A percentile compares a stretch with the other conserved stretches of the same genome.
phyloP scores from a whole-genome alignment of 2,113 vertebrate species.

The Stegostoma tigrinum region DNA sequence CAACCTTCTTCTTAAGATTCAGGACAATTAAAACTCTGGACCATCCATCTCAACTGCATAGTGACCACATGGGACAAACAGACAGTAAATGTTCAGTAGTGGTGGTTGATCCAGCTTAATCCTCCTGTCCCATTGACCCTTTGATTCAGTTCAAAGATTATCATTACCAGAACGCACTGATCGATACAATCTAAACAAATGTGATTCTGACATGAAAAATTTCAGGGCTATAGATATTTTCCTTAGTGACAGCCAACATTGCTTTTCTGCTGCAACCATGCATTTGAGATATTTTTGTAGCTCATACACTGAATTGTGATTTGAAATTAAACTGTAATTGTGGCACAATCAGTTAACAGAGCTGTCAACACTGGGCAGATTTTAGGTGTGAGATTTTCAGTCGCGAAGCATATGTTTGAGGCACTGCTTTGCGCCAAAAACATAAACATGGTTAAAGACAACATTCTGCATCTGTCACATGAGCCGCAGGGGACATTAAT shows the following conservation, averaged over 20 bases:
- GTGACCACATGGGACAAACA: not conserved
- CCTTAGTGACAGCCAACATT: not conserved
- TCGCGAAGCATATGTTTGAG: slow-evolving; percentile 30
- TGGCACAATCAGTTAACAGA: slow-evolving; percentile 34
- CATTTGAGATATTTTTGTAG: slow-evolving; percentile 24
- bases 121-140: not conserved
- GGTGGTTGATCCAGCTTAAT: not conserved
- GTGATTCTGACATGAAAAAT: not conserved
- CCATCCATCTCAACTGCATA: not conserved
- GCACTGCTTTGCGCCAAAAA: slow-evolving; percentile 23
- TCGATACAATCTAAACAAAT: not conserved
- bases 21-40: not conserved
- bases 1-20: not conserved
- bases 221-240: not conserved
- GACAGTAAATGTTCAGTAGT: not conserved
- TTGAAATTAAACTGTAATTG: slow-evolving; percentile 31
- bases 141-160: not conserved
- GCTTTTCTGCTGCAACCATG: not conserved
- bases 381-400: slow-evolving; percentile 32
- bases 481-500: slow-evolving; percentile 30
- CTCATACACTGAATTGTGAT: not conserved
- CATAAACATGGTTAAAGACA: slow-evolving; percentile 32
- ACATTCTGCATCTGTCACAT: slow-evolving; percentile 30
- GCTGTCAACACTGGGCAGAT: slow-evolving; percentile 34
- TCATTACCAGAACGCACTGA: not conserved